phyloP scores from a whole-genome alignment of 2,888 invertebrate species.

The Masnerella sp. region DNA sequence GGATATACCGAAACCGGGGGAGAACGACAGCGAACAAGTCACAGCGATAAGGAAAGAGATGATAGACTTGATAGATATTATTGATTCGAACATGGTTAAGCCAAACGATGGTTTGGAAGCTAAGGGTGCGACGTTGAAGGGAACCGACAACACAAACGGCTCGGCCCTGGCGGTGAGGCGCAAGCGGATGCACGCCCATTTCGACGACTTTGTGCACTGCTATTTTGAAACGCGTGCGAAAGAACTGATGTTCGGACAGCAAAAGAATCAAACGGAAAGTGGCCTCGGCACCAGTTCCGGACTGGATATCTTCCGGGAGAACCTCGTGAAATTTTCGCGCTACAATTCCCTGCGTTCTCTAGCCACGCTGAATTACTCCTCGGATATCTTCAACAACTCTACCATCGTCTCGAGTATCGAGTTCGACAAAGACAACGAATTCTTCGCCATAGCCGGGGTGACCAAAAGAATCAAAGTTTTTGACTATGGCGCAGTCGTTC shows the following conservation, averaged over 20 bases:
- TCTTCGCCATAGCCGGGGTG: constrained; percentile 96
- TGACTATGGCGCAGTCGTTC: constrained; percentile 91
- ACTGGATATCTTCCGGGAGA: constrained; percentile 88
- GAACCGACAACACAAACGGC: constrained; percentile 63
- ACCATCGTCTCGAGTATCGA: constrained; percentile 95
- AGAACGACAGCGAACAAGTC: constrained; percentile 78
- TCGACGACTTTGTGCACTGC: constrained; percentile 92
- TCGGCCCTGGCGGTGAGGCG: constrained; percentile 84
- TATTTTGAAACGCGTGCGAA: constrained; percentile 89
- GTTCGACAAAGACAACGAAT: constrained; percentile 97
- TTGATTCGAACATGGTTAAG: constrained; percentile 78
- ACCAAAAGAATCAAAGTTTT: constrained; percentile 96
- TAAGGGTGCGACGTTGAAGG: constrained; percentile 62
- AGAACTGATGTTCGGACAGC: constrained; percentile 83
- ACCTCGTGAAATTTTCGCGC: constrained; percentile 90
- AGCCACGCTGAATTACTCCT: constrained; percentile 93
- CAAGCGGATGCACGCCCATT: constrained; percentile 89
- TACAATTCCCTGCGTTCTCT: constrained; percentile 88
- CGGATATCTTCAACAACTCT: constrained; percentile 91
- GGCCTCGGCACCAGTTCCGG: constrained; percentile 78
- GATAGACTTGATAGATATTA: constrained; percentile 80
- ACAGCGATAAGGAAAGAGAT: constrained; percentile 80
- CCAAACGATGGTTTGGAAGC: constrained; percentile 63
- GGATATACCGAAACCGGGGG: constrained; percentile 79
- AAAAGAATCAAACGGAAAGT: constrained; percentile 65